Conservation (phyloP, 2,888 invertebrate species). For the Phymatocera aterrima region DNA sequence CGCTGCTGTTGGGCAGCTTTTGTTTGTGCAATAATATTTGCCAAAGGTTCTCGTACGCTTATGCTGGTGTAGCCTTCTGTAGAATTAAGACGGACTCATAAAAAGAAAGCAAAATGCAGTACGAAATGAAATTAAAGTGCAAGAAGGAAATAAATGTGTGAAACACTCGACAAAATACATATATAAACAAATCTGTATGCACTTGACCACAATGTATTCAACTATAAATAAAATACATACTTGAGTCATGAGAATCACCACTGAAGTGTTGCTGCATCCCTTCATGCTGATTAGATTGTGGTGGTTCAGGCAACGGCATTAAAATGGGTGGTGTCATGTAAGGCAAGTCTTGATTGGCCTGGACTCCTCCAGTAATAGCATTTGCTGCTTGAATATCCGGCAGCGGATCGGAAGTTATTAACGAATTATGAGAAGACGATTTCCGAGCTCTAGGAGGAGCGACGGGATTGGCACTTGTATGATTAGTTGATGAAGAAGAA, state of each 20-base stretch:
- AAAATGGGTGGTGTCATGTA: conserved; percentile 91
- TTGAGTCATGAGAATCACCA: conserved; percentile 94
- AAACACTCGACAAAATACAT: background rate
- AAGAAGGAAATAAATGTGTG: too few species aligned
- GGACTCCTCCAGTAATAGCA: conserved; percentile 90
- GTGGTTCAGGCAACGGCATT: conserved; percentile 68
- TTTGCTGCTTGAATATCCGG: conserved; percentile 88
- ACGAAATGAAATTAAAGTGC: too few species aligned
- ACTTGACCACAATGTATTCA: too few species aligned
- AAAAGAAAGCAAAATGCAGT: too few species aligned
- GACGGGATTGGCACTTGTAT: conserved; percentile 68
- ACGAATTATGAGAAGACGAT: conserved; percentile 75
- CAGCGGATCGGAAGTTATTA: conserved; percentile 63
- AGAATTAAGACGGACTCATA: too few species aligned
- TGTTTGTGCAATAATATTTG: conserved; percentile 84
- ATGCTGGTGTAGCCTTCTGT: conserved; percentile 94
- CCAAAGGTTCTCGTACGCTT: conserved; percentile 91
- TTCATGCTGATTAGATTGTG: conserved; percentile 67
- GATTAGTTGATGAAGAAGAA: conserved; percentile 52
- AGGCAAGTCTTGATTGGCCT: conserved; percentile 91
- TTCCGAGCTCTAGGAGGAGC: conserved; percentile 76
- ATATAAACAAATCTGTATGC: too few species aligned
- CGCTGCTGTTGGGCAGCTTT: conserved; percentile 72
- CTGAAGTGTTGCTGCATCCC: conserved; percentile 84
- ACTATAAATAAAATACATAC: conserved; percentile 75